phyloP scores from a whole-genome alignment of 2,888 invertebrate genomes.

The Ennomos quercinarius region DNA sequence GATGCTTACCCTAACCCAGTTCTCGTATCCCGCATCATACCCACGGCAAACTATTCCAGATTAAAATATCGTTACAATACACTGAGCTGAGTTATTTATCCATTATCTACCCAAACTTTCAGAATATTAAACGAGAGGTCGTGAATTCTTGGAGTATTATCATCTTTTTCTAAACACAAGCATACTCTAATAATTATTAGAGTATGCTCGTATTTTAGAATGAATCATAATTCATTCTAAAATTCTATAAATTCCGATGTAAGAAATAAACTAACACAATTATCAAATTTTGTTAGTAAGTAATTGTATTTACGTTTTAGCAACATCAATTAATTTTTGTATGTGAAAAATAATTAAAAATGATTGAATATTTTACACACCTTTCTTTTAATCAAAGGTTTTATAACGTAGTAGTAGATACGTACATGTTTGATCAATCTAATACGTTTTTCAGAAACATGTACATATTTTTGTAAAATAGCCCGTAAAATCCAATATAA shows the following conservation, averaged over 20 bases:
- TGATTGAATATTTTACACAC: too few species aligned
- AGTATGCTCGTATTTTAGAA: too few species aligned
- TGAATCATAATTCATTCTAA: slow-evolving; percentile 2
- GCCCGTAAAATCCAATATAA: too few species aligned
- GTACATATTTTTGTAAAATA: too few species aligned
- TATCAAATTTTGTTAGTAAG: too few species aligned
- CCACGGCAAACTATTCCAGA: slow-evolving; percentile 50
- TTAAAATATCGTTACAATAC: slow-evolving; percentile 49
- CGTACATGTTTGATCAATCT: too few species aligned
- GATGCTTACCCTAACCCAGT: slow-evolving; percentile 56
- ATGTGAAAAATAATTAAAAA: neutral
- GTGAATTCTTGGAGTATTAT: slow-evolving; percentile 17
- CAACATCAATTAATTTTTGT: neutral
- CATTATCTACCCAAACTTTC: slow-evolving; percentile 28
- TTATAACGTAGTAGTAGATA: too few species aligned
- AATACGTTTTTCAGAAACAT: too few species aligned
- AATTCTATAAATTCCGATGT: neutral
- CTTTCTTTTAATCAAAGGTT: too few species aligned
- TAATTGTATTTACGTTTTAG: neutral
- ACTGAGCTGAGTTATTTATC: slow-evolving; percentile 39
- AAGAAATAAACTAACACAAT: too few species aligned
- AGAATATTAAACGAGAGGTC: slow-evolving; percentile 15
- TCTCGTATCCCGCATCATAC: slow-evolving; percentile 43
- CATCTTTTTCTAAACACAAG: slow-evolving; percentile 2
- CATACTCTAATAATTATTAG: neutral